Evolutionary conservation across 2,113 vertebrate genomes (phyloP), one percentile per base, ranked within the genome.

Genomic region (Stercorarius parasiticus): DNA sequence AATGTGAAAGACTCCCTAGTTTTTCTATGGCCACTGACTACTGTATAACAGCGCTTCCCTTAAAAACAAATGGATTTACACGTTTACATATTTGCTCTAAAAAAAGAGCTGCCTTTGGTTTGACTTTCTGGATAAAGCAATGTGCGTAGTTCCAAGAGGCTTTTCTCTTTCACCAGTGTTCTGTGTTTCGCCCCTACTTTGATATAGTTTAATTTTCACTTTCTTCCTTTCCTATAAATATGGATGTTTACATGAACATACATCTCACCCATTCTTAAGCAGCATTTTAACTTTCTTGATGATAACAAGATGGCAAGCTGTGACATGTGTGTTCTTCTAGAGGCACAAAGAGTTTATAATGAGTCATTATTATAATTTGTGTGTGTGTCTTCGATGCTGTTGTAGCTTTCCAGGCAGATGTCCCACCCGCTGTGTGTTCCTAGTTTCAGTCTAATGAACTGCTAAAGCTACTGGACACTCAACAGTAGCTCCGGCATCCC

Each of bases 291-390:
- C 42, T 43, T 95, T 92, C 65, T 76, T 86, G 52, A 79, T 90
- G 79, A 74, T 96, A 90, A 92, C 88, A 95, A 95, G 94, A 96
- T 82, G 59, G 62, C 93, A 96, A 95, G 66, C 91, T 93, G 88
- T 67, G 84, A 93, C 96, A 74, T 73, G 53, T 88, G 42, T 84
- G 64, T n/a, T 92, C 27, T 92, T 95, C 56, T 82, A 47, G 59
- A 86, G 53, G 36, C 61, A 90, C 74, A 86, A 88, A 89, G 64
- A 71, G 61, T 91, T 96, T 81, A 23, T 93, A 97, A 89, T 90
- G 95, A 92, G 74, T 95, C 71, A 85, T 97, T 93, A 92, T 93
- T 72, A 76, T 85, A 93, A 97, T 92, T 92, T 96, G 77, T 86
- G n/a, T 77, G 18, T 67, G 42, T 47, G n/a, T 87, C 67, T 97